Percentiles rank a stretch among this genome's conserved stretches.
phyloP scores from a whole-genome alignment of 2,113 vertebrate genomes.

The Pantherophis guttatus region DNA sequence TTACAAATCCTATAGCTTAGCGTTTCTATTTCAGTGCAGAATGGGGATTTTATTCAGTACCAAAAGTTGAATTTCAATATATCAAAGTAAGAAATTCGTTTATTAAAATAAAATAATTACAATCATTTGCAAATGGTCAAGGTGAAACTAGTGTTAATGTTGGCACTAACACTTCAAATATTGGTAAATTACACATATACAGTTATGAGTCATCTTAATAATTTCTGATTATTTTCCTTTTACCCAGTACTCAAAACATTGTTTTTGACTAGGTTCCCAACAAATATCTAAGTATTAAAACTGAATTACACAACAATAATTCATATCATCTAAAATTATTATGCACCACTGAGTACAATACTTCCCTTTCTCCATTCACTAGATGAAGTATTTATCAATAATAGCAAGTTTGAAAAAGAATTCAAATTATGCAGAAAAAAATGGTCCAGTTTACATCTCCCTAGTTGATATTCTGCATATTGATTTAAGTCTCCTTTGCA shows the following conservation, averaged over 20 bases:
- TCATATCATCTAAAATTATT: neutral
- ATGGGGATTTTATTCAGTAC: conserved; percentile 40
- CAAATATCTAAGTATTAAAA: neutral
- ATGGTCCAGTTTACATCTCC: neutral
- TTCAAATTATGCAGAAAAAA: neutral
- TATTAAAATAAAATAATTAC: conserved; percentile 46
- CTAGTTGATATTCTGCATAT: no score
- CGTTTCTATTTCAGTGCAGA: conserved; percentile 58
- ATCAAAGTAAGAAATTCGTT: conserved; percentile 71
- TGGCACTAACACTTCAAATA: neutral
- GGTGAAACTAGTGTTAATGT: neutral
- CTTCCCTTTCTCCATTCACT: neutral
- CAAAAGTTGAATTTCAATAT: conserved; percentile 49
- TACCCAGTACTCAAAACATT: neutral
- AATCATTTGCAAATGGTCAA: conserved; percentile 45
- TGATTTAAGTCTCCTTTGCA: neutral
- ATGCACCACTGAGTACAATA: neutral
- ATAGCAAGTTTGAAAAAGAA: neutral
- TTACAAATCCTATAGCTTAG: conserved; percentile 49
- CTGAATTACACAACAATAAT: neutral
- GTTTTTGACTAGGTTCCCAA: neutral
- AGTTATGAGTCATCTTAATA: neutral
- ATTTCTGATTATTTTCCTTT: neutral
- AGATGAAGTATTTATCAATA: neutral
- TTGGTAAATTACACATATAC: neutral